Evolutionary conservation across 37 sponge, comb jelly and placozoan genomes (phyloP).

Genomic region (Axinella damicornis): DNA sequence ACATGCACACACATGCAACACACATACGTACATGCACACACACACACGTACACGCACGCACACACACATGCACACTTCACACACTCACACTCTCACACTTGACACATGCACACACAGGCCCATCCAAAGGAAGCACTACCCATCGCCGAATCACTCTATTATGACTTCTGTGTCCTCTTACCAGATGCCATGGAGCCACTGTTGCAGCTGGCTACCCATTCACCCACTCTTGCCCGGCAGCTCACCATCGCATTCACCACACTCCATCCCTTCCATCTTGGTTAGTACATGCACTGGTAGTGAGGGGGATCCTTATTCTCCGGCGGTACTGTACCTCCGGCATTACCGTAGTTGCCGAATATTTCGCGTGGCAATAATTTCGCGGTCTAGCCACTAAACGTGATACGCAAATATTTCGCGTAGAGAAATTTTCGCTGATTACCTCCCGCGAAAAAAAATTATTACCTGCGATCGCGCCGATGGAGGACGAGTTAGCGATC

Average conservation of each 20-base stretch:
- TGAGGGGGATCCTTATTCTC: not conserved
- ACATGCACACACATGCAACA: not conserved
- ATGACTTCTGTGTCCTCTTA: constrained; percentile 70
- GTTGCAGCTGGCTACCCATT: constrained; percentile 31
- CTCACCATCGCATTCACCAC: constrained; percentile 56
- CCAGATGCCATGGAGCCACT: constrained; percentile 68
- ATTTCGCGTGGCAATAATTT: too few relatives aligned
- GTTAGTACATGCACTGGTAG: constrained; percentile 17
- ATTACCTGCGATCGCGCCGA: too few relatives aligned
- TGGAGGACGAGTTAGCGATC: too few relatives aligned
- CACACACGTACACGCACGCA: not conserved
- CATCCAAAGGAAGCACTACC: constrained; percentile 36
- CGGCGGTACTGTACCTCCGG: too few relatives aligned
- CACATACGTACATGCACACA: too few relatives aligned
- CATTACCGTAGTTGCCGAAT: too few relatives aligned
- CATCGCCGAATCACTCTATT: constrained; percentile 46
- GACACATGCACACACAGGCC: constrained; percentile 19
- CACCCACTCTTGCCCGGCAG: constrained; percentile 64
- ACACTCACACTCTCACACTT: not conserved
- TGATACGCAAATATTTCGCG: too few relatives aligned
- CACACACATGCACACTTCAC: too few relatives aligned
- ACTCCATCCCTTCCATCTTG: constrained; percentile 53
- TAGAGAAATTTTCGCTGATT: too few relatives aligned
- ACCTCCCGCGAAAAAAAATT: too few relatives aligned
- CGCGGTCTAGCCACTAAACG: too few relatives aligned